phyloP scores from a whole-genome alignment of 2,888 invertebrate species.

The Epiperipatus broadwayi region DNA sequence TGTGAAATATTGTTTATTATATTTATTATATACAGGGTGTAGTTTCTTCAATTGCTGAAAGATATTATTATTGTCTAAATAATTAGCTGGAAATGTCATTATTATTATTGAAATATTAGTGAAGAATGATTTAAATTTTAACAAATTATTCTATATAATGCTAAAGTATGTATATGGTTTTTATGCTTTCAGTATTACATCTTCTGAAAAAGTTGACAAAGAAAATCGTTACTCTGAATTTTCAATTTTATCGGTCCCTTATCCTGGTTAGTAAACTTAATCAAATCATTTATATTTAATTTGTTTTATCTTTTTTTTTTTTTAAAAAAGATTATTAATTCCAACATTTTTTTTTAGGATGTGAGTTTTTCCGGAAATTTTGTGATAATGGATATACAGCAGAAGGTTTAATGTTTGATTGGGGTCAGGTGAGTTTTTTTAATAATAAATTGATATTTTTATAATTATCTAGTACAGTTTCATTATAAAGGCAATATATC shows the following conservation, averaged over 20 bases:
- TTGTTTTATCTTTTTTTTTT: conserved; percentile 15
- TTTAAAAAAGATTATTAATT: conserved; percentile 5
- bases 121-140: too few species aligned
- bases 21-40: too few species aligned
- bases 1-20: too few species aligned
- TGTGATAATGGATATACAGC: conserved; percentile 48
- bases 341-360: conserved; percentile 33
- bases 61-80: too few species aligned
- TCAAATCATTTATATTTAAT: conserved; percentile 4
- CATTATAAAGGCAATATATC: too few species aligned
- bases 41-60: too few species aligned
- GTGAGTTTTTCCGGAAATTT: conserved; percentile 58
- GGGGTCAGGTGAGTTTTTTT: conserved; percentile 36
- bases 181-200: conserved; percentile 42
- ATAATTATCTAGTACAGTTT: too few species aligned
- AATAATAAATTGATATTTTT: too few species aligned
- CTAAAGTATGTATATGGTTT: conserved; percentile 8
- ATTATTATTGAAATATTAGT: too few species aligned
- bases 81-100: too few species aligned
- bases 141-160: too few species aligned
- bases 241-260: conserved; percentile 49
- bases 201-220: conserved; percentile 62
- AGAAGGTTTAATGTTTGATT: conserved; percentile 47
- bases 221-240: conserved; percentile 52
- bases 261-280: conserved; percentile 37